Percentiles rank a stretch among this genome's conserved stretches.
Conservation (phyloP, 2,113 vertebrate genomes). For the Etheostoma spectabile region DNA sequence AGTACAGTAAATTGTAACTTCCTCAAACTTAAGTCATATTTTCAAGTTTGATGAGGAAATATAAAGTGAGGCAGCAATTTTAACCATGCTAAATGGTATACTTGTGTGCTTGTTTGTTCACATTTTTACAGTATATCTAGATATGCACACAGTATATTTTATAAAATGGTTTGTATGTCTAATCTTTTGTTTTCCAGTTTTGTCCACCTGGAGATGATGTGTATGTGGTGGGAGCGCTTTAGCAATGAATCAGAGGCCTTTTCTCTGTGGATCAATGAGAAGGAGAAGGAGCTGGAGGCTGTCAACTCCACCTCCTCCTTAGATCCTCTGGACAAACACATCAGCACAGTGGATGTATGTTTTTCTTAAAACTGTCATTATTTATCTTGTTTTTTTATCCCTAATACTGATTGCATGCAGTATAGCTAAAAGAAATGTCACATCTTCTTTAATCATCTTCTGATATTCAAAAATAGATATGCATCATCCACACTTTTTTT, state of each 20-base stretch:
- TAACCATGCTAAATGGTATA: background rate
- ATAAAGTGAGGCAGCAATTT: background rate
- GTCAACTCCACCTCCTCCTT: conserved; percentile 82
- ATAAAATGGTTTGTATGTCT: background rate
- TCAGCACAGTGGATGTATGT: conserved; percentile 89
- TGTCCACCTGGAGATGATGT: conserved; percentile 91
- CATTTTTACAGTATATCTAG: background rate
- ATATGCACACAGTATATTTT: background rate
- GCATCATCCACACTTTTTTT: background rate
- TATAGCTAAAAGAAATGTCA: background rate
- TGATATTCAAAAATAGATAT: conserved; percentile 18
- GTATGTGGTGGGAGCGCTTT: conserved; percentile 91
- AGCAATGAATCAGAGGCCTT: conserved; percentile 88
- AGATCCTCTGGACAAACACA: conserved; percentile 87
- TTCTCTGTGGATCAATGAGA: conserved; percentile 90
- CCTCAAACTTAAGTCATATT: background rate
- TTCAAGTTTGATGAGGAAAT: background rate
- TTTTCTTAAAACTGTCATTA: background rate
- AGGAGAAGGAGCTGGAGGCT: conserved; percentile 87
- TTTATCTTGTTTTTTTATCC: conserved; percentile 5
- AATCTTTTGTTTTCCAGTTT: conserved; percentile 82
- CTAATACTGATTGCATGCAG: background rate
- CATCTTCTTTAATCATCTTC: conserved; percentile 20
- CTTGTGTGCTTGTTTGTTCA: conserved; percentile 2
- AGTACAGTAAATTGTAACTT: background rate